Evolutionary conservation across 1,140 invertebrate species (phyloP).

Genomic region (Magallana ariakensis): DNA sequence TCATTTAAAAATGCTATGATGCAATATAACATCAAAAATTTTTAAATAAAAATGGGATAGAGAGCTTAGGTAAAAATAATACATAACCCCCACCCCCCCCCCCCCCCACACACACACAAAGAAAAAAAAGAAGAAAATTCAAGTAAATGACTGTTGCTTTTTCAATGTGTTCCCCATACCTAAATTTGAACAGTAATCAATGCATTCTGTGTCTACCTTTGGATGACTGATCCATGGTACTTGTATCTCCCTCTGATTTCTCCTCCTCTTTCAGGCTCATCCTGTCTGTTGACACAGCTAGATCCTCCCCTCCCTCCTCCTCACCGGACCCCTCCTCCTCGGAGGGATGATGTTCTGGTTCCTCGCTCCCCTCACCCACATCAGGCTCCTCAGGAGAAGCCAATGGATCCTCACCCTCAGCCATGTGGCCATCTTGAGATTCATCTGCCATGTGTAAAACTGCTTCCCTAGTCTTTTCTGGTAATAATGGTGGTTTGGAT

Average conservation of each 20-base stretch:
- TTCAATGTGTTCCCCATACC: too few species aligned
- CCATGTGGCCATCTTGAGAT: slow-evolving; percentile 44
- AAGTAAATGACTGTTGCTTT: too few species aligned
- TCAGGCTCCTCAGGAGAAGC: background rate
- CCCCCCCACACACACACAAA: too few species aligned
- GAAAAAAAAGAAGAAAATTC: too few species aligned
- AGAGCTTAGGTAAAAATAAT: too few species aligned
- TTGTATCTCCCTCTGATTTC: background rate
- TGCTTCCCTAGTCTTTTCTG: slow-evolving; percentile 45
- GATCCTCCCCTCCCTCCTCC: background rate
- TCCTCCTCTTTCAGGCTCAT: background rate
- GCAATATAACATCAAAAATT: too few species aligned
- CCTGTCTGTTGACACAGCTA: background rate
- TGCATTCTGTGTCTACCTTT: background rate
- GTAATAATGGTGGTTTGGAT: slow-evolving; percentile 61
- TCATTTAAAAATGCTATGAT: too few species aligned
- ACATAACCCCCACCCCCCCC: too few species aligned
- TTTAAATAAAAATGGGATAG: too few species aligned
- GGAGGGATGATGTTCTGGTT: background rate
- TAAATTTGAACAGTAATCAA: too few species aligned
- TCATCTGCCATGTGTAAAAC: background rate
- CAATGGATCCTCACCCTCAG: slow-evolving; percentile 27
- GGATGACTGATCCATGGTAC: background rate
- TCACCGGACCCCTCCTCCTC: background rate
- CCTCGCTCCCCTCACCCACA: background rate